Evolutionary conservation across 2,797 vertebrate genomes (phyloP).

Genomic region (Aphelocoma californica): DNA sequence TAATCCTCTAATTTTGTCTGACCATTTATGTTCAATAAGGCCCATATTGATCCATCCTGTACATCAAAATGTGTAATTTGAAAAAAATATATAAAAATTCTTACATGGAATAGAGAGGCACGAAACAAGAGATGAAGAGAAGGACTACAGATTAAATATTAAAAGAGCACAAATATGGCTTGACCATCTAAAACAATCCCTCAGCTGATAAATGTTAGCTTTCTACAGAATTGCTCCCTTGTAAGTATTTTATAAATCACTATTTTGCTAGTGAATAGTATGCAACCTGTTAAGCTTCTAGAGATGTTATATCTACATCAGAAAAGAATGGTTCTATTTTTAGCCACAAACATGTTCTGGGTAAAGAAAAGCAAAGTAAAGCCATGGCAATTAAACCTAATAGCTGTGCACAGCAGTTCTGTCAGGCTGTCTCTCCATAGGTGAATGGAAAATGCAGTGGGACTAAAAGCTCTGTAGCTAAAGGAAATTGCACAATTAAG

Average conservation of each 20-base stretch:
- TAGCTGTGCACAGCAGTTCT: slow-evolving; percentile 38
- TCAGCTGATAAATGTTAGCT: background rate
- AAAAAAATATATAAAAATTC: background rate
- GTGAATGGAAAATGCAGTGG: slow-evolving; percentile 12
- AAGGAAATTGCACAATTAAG: background rate
- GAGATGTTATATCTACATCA: slow-evolving; percentile 50
- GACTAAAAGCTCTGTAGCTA: slow-evolving; percentile 6
- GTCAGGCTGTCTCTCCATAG: slow-evolving; percentile 27
- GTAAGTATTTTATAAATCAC: background rate
- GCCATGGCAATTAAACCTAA: slow-evolving; percentile 66
- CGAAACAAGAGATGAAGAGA: background rate
- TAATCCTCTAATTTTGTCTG: background rate
- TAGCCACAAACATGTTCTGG: slow-evolving; percentile 43
- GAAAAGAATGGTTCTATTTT: slow-evolving; percentile 70
- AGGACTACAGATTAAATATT: background rate
- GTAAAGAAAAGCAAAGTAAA: slow-evolving; percentile 61
- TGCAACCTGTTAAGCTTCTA: slow-evolving; percentile 6
- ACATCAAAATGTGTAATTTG: background rate
- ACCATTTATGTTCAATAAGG: background rate
- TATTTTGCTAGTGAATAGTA: background rate
- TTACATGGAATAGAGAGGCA: background rate
- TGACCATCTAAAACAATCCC: background rate
- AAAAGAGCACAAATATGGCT: background rate
- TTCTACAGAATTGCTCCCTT: background rate
- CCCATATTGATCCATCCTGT: background rate